Base-by-base conservation (phyloP, 2,888 invertebrate genomes). In the Meganola albula region DNA sequence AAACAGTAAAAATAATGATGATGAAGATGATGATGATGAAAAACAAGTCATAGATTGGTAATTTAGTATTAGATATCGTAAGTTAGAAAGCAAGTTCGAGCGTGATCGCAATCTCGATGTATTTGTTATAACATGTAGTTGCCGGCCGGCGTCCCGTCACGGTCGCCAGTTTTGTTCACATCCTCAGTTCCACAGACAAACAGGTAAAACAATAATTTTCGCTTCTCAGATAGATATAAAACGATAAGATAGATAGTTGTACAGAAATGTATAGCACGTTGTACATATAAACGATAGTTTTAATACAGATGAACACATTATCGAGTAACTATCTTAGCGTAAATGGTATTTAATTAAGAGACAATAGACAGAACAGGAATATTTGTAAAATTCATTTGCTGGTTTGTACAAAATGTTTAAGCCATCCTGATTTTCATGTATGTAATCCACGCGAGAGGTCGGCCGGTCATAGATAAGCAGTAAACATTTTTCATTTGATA, bases 91-190 rank as follows among this genome's bases (percentile, higher is more conserved):
- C 67, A 49, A 67, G 58, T 42, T 47, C 58, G 53, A 54, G 53
- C 40, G 31, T 27, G 27, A 35, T 53, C 68, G 74, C 66, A 64
- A 67, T 74, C 75, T 85, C 74, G 78, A 72, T 84, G 84, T 84
- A 85, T 85, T 83, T 84, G 85, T 84, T 85, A 85, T 83, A 78
- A 72, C 73, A 72, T 68, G 76, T 85, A 85, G 83, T 60, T 49
- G 63, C 77, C 76, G 76, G 65, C 82, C 82, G 79, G 52, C 72
- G 45, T 64, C 74, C 67, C 61, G 69, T 74, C 40, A 74, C 44
- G 79, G 75, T 34, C 43, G 62, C 71, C 58, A 28, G 48, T 71
- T 85, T 40, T 64, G 61, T 85, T 80, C 49, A 66, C 82, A 83
- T 80, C 84, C 74, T 85, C 44, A 68, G 70, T 84, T 85, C 29